Evolutionary conservation across 1,140 invertebrate species (phyloP).

Genomic region (Bombus sibiricus): DNA sequence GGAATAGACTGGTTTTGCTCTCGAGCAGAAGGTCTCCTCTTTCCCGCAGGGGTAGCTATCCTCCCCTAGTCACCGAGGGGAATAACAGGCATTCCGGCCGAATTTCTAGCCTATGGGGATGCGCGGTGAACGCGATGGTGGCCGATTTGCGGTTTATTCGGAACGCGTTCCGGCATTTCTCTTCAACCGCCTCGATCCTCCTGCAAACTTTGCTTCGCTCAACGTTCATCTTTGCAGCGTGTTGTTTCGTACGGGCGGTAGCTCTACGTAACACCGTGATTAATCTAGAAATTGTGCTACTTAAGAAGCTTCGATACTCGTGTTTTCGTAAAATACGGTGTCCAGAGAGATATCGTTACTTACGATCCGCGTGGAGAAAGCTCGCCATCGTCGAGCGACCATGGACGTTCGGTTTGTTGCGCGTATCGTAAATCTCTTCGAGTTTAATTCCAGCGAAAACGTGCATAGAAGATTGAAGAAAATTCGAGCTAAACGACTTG

Average conservation of each 20-base stretch:
- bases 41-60: constrained; percentile 32
- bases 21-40: constrained; percentile 66
- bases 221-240: accelerated
- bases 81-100: constrained; percentile 45
- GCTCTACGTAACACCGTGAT: accelerated
- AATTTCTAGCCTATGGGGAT: constrained; percentile 72
- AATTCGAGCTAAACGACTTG: too few species aligned
- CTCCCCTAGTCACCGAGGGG: constrained; percentile 30
- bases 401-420: too few species aligned
- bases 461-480: too few species aligned
- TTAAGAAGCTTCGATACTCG: accelerated
- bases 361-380: too few species aligned
- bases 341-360: accelerated
- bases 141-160: constrained; percentile 75
- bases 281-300: accelerated
- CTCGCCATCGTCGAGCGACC: too few species aligned
- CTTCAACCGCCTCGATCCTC: background rate
- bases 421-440: too few species aligned
- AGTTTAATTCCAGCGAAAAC: too few species aligned
- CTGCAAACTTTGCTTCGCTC: accelerated
- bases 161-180: constrained; percentile 30
- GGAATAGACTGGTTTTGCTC: constrained; percentile 75
- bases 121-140: constrained; percentile 72
- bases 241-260: too few species aligned
- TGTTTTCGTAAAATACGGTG: too few species aligned